Conservation (phyloP, 2,888 invertebrate species). For the Drosophila paranaensis region DNA sequence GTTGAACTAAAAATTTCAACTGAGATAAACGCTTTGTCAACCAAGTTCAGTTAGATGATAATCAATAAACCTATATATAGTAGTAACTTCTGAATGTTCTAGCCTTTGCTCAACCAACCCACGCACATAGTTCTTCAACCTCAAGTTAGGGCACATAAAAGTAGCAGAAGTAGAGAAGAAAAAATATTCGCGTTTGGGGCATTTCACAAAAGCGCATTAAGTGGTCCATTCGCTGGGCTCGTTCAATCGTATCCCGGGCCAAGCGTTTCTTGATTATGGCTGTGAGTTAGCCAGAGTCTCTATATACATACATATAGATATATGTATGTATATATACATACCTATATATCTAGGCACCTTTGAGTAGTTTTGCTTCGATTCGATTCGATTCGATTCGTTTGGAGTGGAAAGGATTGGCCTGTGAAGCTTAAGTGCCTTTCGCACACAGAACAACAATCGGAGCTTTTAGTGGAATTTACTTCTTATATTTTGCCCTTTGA, state of each 20-base stretch:
- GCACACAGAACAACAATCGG: slow-evolving; percentile 34
- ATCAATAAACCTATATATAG: too few relatives aligned
- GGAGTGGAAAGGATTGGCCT: slow-evolving; percentile 31
- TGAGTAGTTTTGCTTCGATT: slow-evolving; percentile 43
- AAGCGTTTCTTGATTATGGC: slow-evolving; percentile 14
- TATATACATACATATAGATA: too few relatives aligned
- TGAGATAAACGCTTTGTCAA: too few relatives aligned
- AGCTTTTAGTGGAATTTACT: slow-evolving; percentile 61
- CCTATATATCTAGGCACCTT: slow-evolving; percentile 17
- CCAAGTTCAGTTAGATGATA: too few relatives aligned
- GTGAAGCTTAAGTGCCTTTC: slow-evolving; percentile 43
- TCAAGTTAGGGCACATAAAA: background rate
- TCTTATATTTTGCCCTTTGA: slow-evolving; percentile 37
- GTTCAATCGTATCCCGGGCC: slow-evolving; percentile 57
- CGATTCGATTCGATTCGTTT: slow-evolving; percentile 14
- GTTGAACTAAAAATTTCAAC: too few relatives aligned
- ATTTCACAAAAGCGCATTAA: slow-evolving; percentile 58
- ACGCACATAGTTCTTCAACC: background rate
- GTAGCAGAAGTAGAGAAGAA: background rate
- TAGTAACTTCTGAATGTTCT: too few relatives aligned
- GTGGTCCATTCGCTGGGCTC: slow-evolving; percentile 67
- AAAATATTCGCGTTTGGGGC: slow-evolving; percentile 26
- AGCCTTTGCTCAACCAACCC: too few relatives aligned
- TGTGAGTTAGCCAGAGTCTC: slow-evolving; percentile 10
- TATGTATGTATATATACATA: background rate